Conservation (phyloP, 2,113 vertebrate species). For the Theristicus caerulescens region DNA sequence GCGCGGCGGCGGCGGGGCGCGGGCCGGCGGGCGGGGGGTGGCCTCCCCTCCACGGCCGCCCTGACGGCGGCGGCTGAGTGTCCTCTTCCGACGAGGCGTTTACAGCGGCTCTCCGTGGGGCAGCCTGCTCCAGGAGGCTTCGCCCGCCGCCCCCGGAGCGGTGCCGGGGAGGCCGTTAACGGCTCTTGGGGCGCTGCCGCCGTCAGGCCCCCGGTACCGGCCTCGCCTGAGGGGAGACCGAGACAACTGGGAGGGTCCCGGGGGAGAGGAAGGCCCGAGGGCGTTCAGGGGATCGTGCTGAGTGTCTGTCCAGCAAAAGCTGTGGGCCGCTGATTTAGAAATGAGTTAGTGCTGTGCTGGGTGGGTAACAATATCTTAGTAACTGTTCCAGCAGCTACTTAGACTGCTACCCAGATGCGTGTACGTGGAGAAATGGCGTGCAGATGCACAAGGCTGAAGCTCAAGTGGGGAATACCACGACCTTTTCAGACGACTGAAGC, state of each 20-base stretch:
- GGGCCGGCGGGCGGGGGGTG: neutral
- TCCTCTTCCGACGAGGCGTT: neutral
- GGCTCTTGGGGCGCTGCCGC: too few relatives aligned
- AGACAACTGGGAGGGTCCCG: rapidly evolving
- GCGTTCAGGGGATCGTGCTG: rapidly evolving
- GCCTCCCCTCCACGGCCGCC: too few relatives aligned
- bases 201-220: neutral
- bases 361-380: rapidly evolving
- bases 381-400: neutral
- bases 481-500: rapidly evolving
- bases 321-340: neutral
- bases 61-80: too few relatives aligned
- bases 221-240: neutral
- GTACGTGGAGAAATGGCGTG: rapidly evolving
- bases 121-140: neutral
- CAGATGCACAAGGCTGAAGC: neutral
- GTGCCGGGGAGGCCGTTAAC: neutral
- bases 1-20: neutral
- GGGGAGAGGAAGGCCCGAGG: neutral
- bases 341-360: neutral
- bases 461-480: rapidly evolving
- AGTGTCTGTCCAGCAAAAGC: neutral
- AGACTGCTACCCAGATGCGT: rapidly evolving
- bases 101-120: neutral
- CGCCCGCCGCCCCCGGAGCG: too few relatives aligned